Conservation (phyloP, 1,140 invertebrate genomes). For the Zaprionus kolodkinae region DNA sequence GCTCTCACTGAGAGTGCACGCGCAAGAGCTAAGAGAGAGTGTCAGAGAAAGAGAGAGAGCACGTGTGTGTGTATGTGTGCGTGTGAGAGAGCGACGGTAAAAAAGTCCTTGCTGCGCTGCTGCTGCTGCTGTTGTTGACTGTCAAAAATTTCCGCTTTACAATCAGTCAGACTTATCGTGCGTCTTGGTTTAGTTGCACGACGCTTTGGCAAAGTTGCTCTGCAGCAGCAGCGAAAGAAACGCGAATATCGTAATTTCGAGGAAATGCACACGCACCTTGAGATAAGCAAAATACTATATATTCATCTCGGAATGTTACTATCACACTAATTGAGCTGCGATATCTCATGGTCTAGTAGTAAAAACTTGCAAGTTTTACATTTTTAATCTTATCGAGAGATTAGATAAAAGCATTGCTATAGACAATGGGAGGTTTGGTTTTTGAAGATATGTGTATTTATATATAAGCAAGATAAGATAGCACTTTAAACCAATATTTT, state of each 20-base stretch:
- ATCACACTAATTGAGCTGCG: slow-evolving; percentile 7
- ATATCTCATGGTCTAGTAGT: slow-evolving; percentile 6
- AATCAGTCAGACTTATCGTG: slow-evolving; percentile 80
- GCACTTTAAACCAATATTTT: slow-evolving; percentile 19
- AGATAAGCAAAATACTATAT: slow-evolving; percentile 5
- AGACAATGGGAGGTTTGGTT: background rate
- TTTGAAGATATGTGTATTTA: slow-evolving; percentile 9
- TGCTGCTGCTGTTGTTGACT: slow-evolving; percentile 68
- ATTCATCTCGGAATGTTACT: slow-evolving; percentile 12
- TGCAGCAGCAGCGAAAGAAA: slow-evolving; percentile 14
- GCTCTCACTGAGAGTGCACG: slow-evolving; percentile 9
- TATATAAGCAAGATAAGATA: slow-evolving; percentile 11
- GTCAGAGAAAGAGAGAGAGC: background rate
- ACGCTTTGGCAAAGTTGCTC: slow-evolving; percentile 27
- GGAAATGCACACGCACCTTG: background rate
- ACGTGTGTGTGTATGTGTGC: background rate
- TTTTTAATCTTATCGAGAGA: slow-evolving; percentile 36
- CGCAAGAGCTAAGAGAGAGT: no score
- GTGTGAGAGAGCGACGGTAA: slow-evolving; percentile 8
- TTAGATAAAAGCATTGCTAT: slow-evolving; percentile 13
- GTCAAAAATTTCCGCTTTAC: slow-evolving; percentile 76
- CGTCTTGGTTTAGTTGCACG: slow-evolving; percentile 73
- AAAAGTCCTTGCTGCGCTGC: slow-evolving; percentile 59
- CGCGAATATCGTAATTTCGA: no score
- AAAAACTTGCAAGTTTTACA: slow-evolving; percentile 12